phyloP scores from a whole-genome alignment of 1,140 invertebrate genomes.

The Pseudachorutes palmiensis region DNA sequence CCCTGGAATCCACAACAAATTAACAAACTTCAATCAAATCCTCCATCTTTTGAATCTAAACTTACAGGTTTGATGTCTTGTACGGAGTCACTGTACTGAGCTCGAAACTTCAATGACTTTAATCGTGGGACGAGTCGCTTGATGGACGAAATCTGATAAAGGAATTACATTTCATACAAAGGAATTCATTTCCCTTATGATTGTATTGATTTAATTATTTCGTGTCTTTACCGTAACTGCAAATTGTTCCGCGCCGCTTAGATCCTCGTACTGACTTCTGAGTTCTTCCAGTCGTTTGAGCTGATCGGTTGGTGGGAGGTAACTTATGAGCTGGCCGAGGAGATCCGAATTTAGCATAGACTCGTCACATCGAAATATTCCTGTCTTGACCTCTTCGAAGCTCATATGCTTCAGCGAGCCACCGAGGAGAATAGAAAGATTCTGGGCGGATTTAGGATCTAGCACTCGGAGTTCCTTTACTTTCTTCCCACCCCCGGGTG shows the following conservation, averaged over 20 bases:
- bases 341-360: conserved; percentile 69
- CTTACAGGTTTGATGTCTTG: conserved; percentile 84
- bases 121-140: conserved; percentile 80
- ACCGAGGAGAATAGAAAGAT: conserved; percentile 81
- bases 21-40: too few relatives aligned
- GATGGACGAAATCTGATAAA: conserved; percentile 59
- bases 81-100: conserved; percentile 70
- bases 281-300: conserved; percentile 71
- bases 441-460: conserved; percentile 87
- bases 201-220: conserved; percentile 3
- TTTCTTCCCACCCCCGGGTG: conserved; percentile 63
- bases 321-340: conserved; percentile 74
- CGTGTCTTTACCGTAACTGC: conserved; percentile 70
- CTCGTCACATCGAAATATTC: conserved; percentile 78
- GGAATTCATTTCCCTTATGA: conserved; percentile 16
- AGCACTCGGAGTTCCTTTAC: conserved; percentile 76
- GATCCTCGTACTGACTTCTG: conserved; percentile 65
- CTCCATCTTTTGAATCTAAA: too few relatives aligned
- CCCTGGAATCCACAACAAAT: conserved; percentile 51
- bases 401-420: conserved; percentile 82
- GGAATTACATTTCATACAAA: not conserved
- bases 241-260: conserved; percentile 92
- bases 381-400: conserved; percentile 73
- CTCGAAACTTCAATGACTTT: conserved; percentile 82
- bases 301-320: conserved; percentile 81